phyloP scores from a whole-genome alignment of 2,797 vertebrate species.

The Benthosema pterotum region DNA sequence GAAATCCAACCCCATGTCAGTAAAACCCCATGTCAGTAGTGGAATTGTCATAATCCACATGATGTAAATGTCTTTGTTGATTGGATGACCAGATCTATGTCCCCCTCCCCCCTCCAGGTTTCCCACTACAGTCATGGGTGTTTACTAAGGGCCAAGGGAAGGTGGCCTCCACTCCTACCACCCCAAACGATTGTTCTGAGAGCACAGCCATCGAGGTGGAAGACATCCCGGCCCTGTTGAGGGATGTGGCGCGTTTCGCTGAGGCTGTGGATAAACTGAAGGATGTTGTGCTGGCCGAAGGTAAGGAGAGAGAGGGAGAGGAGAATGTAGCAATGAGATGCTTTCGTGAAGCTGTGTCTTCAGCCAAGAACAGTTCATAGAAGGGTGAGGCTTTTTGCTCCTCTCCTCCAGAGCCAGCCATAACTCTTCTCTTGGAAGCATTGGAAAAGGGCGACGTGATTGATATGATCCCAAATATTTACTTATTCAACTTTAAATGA shows the following conservation, averaged over 20 bases:
- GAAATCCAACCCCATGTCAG: too few relatives aligned
- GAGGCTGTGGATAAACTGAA: conserved; percentile 95
- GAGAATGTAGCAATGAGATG: background rate
- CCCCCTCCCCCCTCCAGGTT: conserved; percentile 77
- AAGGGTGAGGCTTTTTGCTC: background rate
- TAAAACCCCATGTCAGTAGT: too few relatives aligned
- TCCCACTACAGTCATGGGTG: conserved; percentile 86
- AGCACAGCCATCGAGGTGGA: conserved; percentile 83
- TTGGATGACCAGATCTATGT: background rate
- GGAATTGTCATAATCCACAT: background rate
- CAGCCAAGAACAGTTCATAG: background rate
- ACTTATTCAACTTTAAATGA: background rate
- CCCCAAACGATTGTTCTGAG: conserved; percentile 74
- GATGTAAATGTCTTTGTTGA: too few relatives aligned
- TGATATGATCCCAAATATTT: background rate
- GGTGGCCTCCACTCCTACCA: conserved; percentile 74
- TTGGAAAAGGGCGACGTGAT: background rate
- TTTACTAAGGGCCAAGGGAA: conserved; percentile 81
- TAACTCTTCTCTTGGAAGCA: background rate
- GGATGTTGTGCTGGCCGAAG: conserved; percentile 88
- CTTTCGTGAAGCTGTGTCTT: background rate
- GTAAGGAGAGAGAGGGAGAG: conserved; percentile 66
- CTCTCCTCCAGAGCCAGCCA: background rate
- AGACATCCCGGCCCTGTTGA: conserved; percentile 90
- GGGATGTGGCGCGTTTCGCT: conserved; percentile 88